Conservation (phyloP, 2,113 vertebrate species). For the Melanerpes formicivorus region DNA sequence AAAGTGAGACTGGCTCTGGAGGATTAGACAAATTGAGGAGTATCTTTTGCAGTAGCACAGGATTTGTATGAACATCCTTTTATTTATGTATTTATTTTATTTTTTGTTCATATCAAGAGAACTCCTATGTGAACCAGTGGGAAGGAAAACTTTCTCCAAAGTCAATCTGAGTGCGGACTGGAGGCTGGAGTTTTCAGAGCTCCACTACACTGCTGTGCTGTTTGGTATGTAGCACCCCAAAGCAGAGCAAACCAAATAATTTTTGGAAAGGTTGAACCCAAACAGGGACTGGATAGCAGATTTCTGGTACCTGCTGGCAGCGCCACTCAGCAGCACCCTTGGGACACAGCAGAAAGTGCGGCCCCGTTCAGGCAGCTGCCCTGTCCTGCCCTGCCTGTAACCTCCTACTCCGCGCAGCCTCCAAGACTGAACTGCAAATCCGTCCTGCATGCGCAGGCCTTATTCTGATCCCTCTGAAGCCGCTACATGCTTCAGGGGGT, state of each 20-base stretch:
- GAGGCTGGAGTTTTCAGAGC: background rate
- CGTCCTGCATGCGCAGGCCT: background rate
- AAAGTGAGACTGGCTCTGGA: conserved; percentile 7
- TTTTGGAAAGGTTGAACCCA: background rate
- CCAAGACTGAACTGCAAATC: background rate
- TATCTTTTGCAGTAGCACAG: background rate
- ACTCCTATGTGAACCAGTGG: background rate
- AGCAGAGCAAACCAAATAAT: background rate
- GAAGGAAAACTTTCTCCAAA: background rate
- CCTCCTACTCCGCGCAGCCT: fast-evolving
- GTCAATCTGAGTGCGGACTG: fast-evolving
- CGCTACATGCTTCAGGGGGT: background rate
- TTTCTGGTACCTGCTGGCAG: background rate
- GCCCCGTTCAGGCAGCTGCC: background rate
- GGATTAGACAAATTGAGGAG: background rate
- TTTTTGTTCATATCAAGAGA: background rate
- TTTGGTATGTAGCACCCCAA: background rate
- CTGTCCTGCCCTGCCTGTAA: background rate
- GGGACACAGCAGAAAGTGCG: fast-evolving
- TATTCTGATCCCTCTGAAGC: background rate
- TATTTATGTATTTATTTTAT: too few species aligned
- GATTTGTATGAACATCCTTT: background rate
- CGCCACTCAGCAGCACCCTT: background rate
- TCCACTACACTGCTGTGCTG: background rate
- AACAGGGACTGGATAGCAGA: fast-evolving